Evolutionary conservation across 1,140 invertebrate genomes (phyloP).

Genomic region (Drosophila navojoa): DNA sequence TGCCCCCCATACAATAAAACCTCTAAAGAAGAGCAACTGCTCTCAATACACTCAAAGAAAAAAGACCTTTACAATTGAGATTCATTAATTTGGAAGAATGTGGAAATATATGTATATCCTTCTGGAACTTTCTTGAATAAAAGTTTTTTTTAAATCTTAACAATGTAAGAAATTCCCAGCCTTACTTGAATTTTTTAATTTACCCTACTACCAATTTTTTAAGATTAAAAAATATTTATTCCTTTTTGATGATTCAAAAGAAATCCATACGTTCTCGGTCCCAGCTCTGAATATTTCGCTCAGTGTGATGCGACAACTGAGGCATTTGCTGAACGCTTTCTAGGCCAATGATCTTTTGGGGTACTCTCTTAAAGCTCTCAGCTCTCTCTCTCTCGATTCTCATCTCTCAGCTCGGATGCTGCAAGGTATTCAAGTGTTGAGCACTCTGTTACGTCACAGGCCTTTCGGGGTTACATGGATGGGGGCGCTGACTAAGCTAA

Average conservation of each 20-base stretch:
- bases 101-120: too few relatives aligned
- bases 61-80: not conserved
- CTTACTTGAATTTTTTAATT: too few relatives aligned
- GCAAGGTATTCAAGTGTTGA: not conserved
- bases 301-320: not conserved
- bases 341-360: conserved; percentile 73
- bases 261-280: too few relatives aligned
- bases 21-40: conserved; percentile 33
- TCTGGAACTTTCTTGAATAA: too few relatives aligned
- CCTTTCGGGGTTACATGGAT: conserved; percentile 55
- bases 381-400: conserved; percentile 5
- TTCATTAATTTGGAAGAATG: too few relatives aligned
- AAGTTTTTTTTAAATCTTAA: too few relatives aligned
- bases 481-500: conserved; percentile 42
- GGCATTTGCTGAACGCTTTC: conserved; percentile 52
- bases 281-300: not conserved
- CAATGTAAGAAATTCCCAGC: too few relatives aligned
- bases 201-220: too few relatives aligned
- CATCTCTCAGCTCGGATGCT: not conserved
- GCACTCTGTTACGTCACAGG: conserved; percentile 60
- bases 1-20: not conserved
- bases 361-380: not conserved
- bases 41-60: conserved; percentile 17
- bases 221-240: too few relatives aligned
- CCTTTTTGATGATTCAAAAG: too few relatives aligned